These are phyloP conservation scores for Pipistrellus pipistrellus DNA, from an alignment of 2,797 vertebrate species.

Conservation along the genomic window DNA sequence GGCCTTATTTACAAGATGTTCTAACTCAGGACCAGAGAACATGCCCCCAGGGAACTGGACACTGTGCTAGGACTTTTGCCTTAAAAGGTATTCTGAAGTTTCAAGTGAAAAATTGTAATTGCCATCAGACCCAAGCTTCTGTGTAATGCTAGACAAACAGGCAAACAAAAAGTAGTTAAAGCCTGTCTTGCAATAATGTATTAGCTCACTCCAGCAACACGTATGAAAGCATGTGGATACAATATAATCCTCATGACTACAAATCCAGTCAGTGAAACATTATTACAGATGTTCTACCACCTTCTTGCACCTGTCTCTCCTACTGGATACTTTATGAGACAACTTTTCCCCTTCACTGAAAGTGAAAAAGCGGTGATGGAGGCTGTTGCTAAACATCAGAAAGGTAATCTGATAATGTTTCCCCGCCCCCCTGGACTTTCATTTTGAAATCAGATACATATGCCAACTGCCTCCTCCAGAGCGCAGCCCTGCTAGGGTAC, in stretches of 20 bases:
- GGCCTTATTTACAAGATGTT: background rate
- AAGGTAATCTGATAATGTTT: background rate
- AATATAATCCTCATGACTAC: background rate
- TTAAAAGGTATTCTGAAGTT: conserved; percentile 34
- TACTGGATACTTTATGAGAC: background rate
- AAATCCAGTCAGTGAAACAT: background rate
- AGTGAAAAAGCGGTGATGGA: background rate
- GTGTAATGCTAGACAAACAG: background rate
- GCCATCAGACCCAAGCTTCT: background rate
- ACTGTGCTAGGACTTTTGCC: background rate
- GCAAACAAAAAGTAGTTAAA: background rate
- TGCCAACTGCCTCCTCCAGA: background rate
- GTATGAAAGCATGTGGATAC: background rate
- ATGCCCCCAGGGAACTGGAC: background rate
- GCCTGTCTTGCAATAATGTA: background rate
- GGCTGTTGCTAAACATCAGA: background rate
- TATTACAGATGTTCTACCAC: background rate
- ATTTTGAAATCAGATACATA: background rate
- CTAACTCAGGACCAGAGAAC: background rate
- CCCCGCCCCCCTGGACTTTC: background rate
- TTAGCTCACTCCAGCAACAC: background rate
- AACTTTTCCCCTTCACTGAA: background rate
- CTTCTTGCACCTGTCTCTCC: background rate
- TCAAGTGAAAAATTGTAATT: conserved; percentile 3
- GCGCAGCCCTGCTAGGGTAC: background rate